Percentiles rank a stretch among this genome's conserved stretches.
phyloP scores from a whole-genome alignment of 2,888 invertebrate genomes.

The Cylloceria caligata region DNA sequence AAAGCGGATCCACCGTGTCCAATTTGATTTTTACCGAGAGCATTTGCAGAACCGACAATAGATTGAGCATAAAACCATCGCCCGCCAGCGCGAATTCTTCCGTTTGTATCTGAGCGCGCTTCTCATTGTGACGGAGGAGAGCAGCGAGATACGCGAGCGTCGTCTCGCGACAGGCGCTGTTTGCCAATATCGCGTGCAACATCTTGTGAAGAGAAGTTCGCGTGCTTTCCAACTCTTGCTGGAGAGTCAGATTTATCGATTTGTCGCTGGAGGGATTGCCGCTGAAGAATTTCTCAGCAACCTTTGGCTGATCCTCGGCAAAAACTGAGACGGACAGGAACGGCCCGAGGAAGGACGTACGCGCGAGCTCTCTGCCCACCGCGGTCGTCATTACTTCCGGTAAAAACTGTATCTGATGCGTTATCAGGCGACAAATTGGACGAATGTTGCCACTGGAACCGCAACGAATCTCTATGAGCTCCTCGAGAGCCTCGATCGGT shows the following conservation, averaged over 20 bases:
- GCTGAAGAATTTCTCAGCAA: slow-evolving; percentile 91
- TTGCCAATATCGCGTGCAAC: slow-evolving; percentile 93
- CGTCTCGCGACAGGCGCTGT: slow-evolving; percentile 91
- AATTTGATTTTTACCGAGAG: slow-evolving; percentile 95
- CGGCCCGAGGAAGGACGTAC: slow-evolving; percentile 95
- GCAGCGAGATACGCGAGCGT: slow-evolving; percentile 93
- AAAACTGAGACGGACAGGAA: slow-evolving; percentile 96
- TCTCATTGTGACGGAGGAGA: slow-evolving; percentile 92
- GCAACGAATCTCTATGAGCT: slow-evolving; percentile 92
- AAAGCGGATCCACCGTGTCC: slow-evolving; percentile 95
- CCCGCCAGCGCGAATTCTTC: slow-evolving; percentile 95
- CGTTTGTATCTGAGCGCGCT: slow-evolving; percentile 95
- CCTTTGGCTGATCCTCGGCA: slow-evolving; percentile 95
- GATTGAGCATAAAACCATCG: slow-evolving; percentile 98
- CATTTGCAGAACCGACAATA: slow-evolving; percentile 95
- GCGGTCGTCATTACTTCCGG: slow-evolving; percentile 91
- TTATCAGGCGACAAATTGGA: slow-evolving; percentile 91
- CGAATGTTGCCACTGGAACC: slow-evolving; percentile 88
- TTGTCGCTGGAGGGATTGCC: slow-evolving; percentile 88
- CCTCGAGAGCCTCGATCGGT: slow-evolving; percentile 91
- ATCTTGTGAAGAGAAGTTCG: slow-evolving; percentile 92
- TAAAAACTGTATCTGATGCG: slow-evolving; percentile 89
- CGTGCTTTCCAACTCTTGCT: slow-evolving; percentile 92
- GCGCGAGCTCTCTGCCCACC: slow-evolving; percentile 93
- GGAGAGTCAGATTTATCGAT: slow-evolving; percentile 89